These are phyloP conservation scores for Corythoichthys haematopterus DNA, from an alignment of 2,113 vertebrate genomes.

Conservation along the genomic window DNA sequence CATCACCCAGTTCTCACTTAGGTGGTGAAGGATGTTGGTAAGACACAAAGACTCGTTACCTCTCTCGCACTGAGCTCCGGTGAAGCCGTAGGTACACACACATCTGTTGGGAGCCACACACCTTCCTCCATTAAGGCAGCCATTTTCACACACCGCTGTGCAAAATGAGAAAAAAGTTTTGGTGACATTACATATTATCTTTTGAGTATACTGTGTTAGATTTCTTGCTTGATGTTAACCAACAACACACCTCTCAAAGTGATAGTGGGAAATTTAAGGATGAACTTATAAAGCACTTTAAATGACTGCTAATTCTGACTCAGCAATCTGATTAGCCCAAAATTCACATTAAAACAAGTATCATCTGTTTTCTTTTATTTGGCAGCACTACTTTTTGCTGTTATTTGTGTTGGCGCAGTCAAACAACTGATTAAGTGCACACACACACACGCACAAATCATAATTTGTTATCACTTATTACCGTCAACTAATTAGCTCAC, in stretches of 20 bases:
- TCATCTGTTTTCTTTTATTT: too few species aligned
- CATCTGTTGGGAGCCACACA: conserved; percentile 95
- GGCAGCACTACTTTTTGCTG: too few species aligned
- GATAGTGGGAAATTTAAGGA: too few species aligned
- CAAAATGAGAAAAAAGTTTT: conserved; percentile 30
- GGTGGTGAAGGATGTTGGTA: conserved; percentile 19
- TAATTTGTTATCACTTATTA: too few species aligned
- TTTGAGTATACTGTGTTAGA: background rate
- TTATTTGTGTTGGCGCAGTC: too few species aligned
- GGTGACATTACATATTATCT: background rate
- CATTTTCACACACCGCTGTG: conserved; percentile 94
- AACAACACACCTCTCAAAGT: background rate
- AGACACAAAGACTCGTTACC: conserved; percentile 70
- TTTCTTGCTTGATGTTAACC: background rate
- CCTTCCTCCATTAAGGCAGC: conserved; percentile 90
- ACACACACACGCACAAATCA: too few species aligned
- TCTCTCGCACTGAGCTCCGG: conserved; percentile 96
- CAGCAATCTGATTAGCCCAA: too few species aligned
- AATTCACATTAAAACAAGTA: too few species aligned
- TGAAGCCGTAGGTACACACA: conserved; percentile 95
- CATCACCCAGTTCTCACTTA: conserved; percentile 32
- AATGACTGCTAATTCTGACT: too few species aligned
- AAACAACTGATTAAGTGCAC: too few species aligned
- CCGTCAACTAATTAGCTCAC: too few species aligned
- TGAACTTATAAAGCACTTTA: too few species aligned